Percentiles rank a stretch among this genome's conserved stretches.
Evolutionary conservation across 2,888 invertebrate species (phyloP).

Genomic region (Diarsia brunnea): DNA sequence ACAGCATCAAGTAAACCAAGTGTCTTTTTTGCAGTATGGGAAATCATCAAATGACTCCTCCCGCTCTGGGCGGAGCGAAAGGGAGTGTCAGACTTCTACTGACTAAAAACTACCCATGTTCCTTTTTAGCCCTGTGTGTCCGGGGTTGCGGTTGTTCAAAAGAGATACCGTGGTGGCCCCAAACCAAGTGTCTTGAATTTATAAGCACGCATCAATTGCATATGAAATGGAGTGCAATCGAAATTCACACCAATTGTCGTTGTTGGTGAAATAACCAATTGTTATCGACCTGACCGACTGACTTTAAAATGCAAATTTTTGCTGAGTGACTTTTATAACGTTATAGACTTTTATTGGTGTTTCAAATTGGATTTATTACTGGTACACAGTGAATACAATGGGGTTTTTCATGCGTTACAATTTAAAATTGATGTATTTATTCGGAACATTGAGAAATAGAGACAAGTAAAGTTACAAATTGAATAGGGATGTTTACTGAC

Average conservation of each 20-base stretch:
- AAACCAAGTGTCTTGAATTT: no score
- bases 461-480: neutral
- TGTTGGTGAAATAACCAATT: constrained; percentile 27
- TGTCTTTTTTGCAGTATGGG: neutral
- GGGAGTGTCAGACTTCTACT: no score
- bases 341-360: constrained; percentile 46
- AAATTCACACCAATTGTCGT: constrained; percentile 6
- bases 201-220: neutral
- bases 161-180: no score
- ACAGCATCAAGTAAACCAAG: neutral
- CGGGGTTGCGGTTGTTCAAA: no score
- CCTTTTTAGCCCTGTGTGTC: no score
- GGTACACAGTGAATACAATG: constrained; percentile 10
- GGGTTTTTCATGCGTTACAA: neutral
- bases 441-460: neutral
- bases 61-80: no score
- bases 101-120: no score
- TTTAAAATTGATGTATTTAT: neutral
- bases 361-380: constrained; percentile 52
- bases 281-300: constrained; percentile 7
- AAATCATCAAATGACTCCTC: no score
- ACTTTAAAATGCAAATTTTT: constrained; percentile 41
- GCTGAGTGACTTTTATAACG: constrained; percentile 35
- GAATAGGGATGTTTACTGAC: no score
- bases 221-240: neutral